Conservation (phyloP, 2,113 vertebrate species). For the Calyptommatus sinebrachiatus region DNA sequence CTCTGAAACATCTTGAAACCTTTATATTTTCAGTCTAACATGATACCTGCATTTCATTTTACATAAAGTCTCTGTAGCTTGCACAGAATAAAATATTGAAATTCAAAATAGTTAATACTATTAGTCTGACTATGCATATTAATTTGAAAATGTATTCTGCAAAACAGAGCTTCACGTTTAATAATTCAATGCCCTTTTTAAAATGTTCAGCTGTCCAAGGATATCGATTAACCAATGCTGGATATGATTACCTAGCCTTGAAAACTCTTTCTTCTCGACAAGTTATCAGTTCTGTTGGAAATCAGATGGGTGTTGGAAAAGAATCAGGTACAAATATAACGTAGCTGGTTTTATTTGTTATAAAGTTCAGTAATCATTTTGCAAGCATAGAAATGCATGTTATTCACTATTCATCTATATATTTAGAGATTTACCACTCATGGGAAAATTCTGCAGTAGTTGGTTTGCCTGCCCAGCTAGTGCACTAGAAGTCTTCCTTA, state of each 20-base stretch:
- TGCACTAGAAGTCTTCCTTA: no score
- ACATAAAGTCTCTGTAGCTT: background rate
- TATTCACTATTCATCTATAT: no score
- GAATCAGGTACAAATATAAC: constrained; percentile 82
- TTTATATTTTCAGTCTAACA: background rate
- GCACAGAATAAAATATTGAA: background rate
- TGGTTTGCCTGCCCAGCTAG: no score
- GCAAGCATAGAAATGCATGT: background rate
- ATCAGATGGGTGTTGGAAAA: constrained; percentile 98
- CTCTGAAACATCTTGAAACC: background rate
- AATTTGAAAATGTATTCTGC: background rate
- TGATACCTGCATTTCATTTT: background rate
- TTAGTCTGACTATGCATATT: background rate
- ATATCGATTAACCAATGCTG: constrained; percentile 88
- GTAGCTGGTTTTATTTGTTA: background rate
- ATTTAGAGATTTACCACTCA: background rate
- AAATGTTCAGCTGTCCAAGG: constrained; percentile 86
- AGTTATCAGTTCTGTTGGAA: constrained; percentile 88
- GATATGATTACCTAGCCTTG: constrained; percentile 94
- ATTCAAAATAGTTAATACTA: no score
- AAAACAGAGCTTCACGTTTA: background rate
- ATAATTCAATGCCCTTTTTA: constrained; percentile 15
- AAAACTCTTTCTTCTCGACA: constrained; percentile 90
- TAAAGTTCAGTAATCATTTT: background rate
- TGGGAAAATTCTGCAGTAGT: no score